phyloP scores from a whole-genome alignment of 2,888 invertebrate species.

The Galerucella calmariensis region DNA sequence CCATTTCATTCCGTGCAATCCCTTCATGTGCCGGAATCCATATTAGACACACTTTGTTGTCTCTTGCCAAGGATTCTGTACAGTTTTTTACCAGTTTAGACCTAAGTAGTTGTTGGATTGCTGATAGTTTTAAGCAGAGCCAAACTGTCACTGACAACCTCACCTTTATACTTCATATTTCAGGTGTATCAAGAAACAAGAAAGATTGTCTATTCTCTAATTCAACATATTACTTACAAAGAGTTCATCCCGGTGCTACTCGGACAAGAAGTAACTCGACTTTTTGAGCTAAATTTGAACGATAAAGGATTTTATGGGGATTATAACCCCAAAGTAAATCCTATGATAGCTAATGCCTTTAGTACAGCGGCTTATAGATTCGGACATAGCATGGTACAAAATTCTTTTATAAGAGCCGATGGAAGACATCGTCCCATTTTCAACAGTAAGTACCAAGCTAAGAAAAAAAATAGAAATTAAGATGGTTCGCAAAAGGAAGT shows the following conservation, averaged over 20 bases:
- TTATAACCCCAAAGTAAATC: slow-evolving; percentile 77
- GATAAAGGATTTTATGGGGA: slow-evolving; percentile 77
- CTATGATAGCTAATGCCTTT: slow-evolving; percentile 82
- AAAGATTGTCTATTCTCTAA: slow-evolving; percentile 81
- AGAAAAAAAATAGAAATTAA: not conserved
- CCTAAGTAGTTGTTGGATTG: no score
- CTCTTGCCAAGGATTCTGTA: no score
- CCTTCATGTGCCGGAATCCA: no score
- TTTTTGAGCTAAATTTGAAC: slow-evolving; percentile 79
- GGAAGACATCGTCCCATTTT: slow-evolving; percentile 74
- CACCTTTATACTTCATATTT: not conserved
- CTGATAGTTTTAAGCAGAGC: no score
- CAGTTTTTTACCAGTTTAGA: no score
- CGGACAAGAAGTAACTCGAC: slow-evolving; percentile 78
- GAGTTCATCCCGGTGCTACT: slow-evolving; percentile 83
- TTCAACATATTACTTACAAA: slow-evolving; percentile 86
- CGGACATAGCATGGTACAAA: slow-evolving; percentile 87
- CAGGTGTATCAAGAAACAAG: slow-evolving; percentile 82
- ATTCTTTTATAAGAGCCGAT: slow-evolving; percentile 79
- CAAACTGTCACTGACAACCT: no score
- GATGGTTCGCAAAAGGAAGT: no score
- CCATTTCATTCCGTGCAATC: no score
- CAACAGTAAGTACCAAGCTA: slow-evolving; percentile 72
- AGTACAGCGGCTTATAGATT: slow-evolving; percentile 87
- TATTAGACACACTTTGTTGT: no score